Evolutionary conservation across 2,113 vertebrate genomes (phyloP), one percentile per base, ranked within the genome.

Genomic region (Nanger granti): DNA sequence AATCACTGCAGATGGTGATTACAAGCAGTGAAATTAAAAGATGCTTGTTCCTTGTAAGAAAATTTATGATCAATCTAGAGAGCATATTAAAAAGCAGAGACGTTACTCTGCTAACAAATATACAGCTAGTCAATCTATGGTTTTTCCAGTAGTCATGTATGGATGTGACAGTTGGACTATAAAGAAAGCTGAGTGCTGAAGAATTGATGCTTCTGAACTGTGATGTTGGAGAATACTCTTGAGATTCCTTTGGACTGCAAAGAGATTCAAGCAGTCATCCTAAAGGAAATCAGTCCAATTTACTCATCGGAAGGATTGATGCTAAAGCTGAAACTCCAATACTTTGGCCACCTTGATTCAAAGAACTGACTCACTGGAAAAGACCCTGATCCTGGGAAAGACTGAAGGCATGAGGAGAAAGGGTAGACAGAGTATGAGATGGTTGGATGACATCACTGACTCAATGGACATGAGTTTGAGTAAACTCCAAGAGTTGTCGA

Each of bases 81-180:
- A 41, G n/a, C 20, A 73, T 41, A 37, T 24, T 41, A 41, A 73
- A 41, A 73, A 73, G n/a, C n/a, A 73, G n/a, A 73, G 69, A 66
- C 0, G 0, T 73, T 73, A 24, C 20, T 73, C 22, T 73, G 69
- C 9, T 37, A 73, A 37, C 4, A 37, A 41, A 73, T 37, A n/a
- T 73, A 20, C 0, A 0, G 37, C 20, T 41, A 73, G 2, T 24
- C n/a, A 73, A 73, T 3, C 10, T 41, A 41, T 41, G 9, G n/a
- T 24, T 73, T 73, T 41, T 73, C 20, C 18, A 41, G n/a, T 73
- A 37, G n/a, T 41, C n/a, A 73, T 37, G n/a, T 73, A 73, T 73
- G 20, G 69, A 24, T 41, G 20, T 24, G n/a, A 73, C 20, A 73
- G 18, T 41, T 73, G 18, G n/a, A 73, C 20, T 24, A 37, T 24